Percentiles rank a stretch among this genome's conserved stretches.
phyloP scores from a whole-genome alignment of 2,797 vertebrate species.

The Typhlichthys eigenmanni region DNA sequence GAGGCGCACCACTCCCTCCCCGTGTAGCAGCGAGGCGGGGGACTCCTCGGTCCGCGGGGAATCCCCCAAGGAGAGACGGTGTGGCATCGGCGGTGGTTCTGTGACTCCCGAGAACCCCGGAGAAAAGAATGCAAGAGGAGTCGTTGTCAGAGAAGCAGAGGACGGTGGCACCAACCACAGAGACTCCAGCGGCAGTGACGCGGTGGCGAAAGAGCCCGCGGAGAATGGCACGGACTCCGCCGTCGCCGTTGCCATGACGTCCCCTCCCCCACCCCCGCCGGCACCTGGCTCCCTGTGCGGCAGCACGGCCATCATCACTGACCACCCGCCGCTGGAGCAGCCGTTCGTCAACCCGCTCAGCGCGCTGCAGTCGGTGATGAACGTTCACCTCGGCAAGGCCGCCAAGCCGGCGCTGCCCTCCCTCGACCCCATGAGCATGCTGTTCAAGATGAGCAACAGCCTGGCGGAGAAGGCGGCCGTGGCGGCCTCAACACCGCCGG shows the following conservation, averaged over 20 bases:
- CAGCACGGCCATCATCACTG: conserved; percentile 96
- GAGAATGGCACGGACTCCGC: conserved; percentile 87
- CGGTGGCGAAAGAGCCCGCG: conserved; percentile 77
- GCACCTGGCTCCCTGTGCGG: conserved; percentile 78
- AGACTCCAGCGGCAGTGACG: conserved; percentile 80
- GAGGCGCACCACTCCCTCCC: conserved; percentile 88
- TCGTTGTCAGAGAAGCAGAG: conserved; percentile 24
- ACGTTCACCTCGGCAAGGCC: conserved; percentile 96
- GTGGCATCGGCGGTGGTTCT: conserved; percentile 52
- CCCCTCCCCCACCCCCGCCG: conserved; percentile 48
- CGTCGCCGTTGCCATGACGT: conserved; percentile 63
- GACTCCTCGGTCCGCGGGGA: conserved; percentile 84
- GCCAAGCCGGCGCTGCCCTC: conserved; percentile 94
- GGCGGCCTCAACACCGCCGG: conserved; percentile 86
- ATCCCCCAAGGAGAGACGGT: conserved; percentile 78
- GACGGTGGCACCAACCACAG: conserved; percentile 74
- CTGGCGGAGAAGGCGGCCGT: conserved; percentile 96
- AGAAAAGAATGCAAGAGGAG: conserved; percentile 35
- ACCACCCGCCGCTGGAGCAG: conserved; percentile 95
- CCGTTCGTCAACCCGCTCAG: conserved; percentile 98
- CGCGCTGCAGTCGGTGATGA: conserved; percentile 98
- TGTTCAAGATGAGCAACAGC: conserved; percentile 99
- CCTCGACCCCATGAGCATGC: conserved; percentile 99
- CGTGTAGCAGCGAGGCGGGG: conserved; percentile 88
- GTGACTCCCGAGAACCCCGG: conserved; percentile 84